Percentiles rank a stretch among this genome's conserved stretches.
Evolutionary conservation across 2,113 vertebrate genomes (phyloP).

Genomic region (Apistogramma diplotaenia): DNA sequence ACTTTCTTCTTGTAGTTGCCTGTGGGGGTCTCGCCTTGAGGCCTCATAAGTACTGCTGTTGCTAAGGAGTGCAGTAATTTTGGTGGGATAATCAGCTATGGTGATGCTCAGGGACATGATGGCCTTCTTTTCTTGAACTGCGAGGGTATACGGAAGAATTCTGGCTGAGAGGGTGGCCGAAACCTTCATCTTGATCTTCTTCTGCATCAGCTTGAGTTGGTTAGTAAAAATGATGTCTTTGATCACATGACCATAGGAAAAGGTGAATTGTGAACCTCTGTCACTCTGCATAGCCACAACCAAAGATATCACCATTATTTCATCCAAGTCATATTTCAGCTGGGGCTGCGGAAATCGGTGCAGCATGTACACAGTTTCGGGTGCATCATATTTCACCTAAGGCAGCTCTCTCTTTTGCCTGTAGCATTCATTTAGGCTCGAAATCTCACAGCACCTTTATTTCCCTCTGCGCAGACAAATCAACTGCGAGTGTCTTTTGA

Average conservation of each 20-base stretch:
- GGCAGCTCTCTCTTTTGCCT: background rate
- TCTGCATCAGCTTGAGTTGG: too few relatives aligned
- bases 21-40: too few relatives aligned
- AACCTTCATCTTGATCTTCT: too few relatives aligned
- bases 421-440: background rate
- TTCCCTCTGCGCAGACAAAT: slow-evolving; percentile 2
- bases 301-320: background rate
- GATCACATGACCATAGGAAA: background rate
- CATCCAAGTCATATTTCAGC: background rate
- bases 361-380: background rate
- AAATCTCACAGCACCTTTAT: background rate
- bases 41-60: too few relatives aligned
- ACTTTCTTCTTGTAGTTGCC: too few relatives aligned
- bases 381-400: slow-evolving; percentile 5
- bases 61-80: too few relatives aligned
- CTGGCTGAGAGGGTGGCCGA: too few relatives aligned
- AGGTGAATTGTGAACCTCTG: background rate
- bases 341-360: background rate
- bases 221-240: background rate
- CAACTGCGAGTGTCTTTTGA: background rate
- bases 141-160: too few relatives aligned
- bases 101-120: too few relatives aligned
- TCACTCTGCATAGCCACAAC: background rate
- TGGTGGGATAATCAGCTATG: too few relatives aligned
- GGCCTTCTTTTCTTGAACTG: too few relatives aligned